A percentile compares a stretch with the other conserved stretches of the same genome.
Conservation (phyloP, 1,140 invertebrate genomes). For the Thaumatotibia leucotreta region DNA sequence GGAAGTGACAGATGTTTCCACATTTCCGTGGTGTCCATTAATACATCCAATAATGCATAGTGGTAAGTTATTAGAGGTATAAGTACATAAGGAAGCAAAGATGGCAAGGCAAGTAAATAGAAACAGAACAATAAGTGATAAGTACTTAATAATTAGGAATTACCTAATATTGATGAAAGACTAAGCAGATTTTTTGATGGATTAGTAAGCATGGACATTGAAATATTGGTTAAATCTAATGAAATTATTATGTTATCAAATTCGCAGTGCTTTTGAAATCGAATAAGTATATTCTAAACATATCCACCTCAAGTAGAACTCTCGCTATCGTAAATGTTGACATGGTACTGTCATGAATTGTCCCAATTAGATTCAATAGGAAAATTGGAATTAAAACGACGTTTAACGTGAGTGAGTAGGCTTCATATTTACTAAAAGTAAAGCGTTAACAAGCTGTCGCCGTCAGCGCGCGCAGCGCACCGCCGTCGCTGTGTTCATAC, state of each 20-base stretch:
- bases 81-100: background rate
- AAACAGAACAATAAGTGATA: too few relatives aligned
- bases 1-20: background rate
- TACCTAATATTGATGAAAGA: too few relatives aligned
- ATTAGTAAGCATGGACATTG: too few relatives aligned
- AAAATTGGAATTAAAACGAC: conserved; percentile 21
- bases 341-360: conserved; percentile 6
- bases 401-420: conserved; percentile 37
- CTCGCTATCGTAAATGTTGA: conserved; percentile 2
- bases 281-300: background rate
- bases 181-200: too few relatives aligned
- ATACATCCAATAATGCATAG: too few relatives aligned
- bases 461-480: conserved; percentile 22
- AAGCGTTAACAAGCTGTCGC: conserved; percentile 48
- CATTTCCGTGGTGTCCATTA: background rate
- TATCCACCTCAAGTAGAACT: background rate
- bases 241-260: background rate
- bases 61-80: too few relatives aligned
- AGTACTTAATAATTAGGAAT: too few relatives aligned
- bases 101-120: too few relatives aligned
- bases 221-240: too few relatives aligned
- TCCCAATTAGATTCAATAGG: conserved; percentile 23
- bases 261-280: background rate
- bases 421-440: conserved; percentile 35
- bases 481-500: conserved; percentile 50